Conservation (phyloP, 2,888 invertebrate species). For the Synergus umbraculus region DNA sequence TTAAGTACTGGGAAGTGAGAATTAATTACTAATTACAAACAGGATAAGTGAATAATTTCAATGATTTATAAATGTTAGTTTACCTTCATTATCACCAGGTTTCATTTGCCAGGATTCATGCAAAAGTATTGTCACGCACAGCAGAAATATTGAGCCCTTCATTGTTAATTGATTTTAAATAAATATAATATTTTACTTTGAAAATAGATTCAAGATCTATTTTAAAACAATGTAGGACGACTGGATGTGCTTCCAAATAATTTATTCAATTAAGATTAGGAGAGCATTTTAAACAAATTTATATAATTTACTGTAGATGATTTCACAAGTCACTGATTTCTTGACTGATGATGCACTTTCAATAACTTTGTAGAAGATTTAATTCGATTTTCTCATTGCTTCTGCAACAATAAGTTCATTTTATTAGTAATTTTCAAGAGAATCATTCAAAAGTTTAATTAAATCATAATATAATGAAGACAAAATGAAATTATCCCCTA, state of each 20-base stretch:
- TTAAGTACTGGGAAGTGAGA: not conserved
- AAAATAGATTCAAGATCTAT: not conserved
- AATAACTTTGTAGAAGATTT: not conserved
- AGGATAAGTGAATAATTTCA: constrained; percentile 35
- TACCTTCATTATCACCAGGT: constrained; percentile 67
- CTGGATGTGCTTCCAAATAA: not conserved
- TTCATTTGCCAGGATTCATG: constrained; percentile 50
- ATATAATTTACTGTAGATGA: not conserved
- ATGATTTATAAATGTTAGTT: constrained; percentile 31
- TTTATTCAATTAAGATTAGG: not conserved
- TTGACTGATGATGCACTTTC: not conserved
- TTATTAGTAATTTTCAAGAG: not conserved
- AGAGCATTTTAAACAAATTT: not conserved
- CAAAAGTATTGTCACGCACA: constrained; percentile 51
- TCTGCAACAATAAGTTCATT: not conserved
- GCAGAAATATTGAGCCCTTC: constrained; percentile 45
- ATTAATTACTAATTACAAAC: constrained; percentile 33
- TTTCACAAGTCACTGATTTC: not conserved
- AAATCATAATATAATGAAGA: too few species aligned
- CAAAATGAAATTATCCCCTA: too few species aligned
- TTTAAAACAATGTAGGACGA: not conserved
- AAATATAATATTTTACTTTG: not conserved
- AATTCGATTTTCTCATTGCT: not conserved
- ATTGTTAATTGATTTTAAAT: constrained; percentile 47
- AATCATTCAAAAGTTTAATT: too few species aligned